A percentile compares a stretch with the other conserved stretches of the same genome.
Conservation (phyloP, 2,797 vertebrate species). For the Jordanella pulchra region DNA sequence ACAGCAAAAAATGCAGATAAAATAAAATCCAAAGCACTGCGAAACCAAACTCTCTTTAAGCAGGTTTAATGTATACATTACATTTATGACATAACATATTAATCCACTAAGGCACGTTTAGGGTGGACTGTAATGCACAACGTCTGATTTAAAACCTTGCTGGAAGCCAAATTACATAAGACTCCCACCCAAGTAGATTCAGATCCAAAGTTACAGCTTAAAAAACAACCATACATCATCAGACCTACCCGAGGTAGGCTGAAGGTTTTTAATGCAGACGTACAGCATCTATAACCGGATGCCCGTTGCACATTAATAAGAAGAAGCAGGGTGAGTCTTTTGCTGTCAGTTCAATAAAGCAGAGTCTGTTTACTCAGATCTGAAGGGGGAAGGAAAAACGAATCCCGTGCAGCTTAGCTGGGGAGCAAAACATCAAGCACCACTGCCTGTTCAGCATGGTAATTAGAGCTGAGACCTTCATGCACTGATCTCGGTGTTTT, state of each 20-base stretch:
- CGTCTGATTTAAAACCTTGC: background rate
- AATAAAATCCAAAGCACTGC: too few relatives aligned
- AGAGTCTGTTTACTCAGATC: background rate
- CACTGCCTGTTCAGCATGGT: background rate
- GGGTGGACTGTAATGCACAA: background rate
- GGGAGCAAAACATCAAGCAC: background rate
- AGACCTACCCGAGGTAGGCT: background rate
- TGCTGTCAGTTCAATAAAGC: slow-evolving; percentile 1
- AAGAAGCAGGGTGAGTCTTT: background rate
- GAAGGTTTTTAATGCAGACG: background rate
- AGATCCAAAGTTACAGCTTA: background rate
- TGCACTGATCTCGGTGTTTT: background rate
- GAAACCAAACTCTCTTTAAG: too few relatives aligned
- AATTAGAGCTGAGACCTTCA: background rate
- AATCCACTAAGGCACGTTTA: background rate
- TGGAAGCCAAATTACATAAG: background rate
- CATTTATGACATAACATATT: background rate
- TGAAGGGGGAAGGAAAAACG: background rate
- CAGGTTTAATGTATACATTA: too few relatives aligned
- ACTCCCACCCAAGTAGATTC: background rate
- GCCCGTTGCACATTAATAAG: background rate
- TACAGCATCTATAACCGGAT: background rate
- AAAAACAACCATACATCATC: background rate
- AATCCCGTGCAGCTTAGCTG: background rate
- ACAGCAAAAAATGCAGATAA: too few relatives aligned